A percentile compares a stretch with the other conserved stretches of the same genome.
phyloP scores from a whole-genome alignment of 2,797 vertebrate species.

The Ambastaia sidthimunki region DNA sequence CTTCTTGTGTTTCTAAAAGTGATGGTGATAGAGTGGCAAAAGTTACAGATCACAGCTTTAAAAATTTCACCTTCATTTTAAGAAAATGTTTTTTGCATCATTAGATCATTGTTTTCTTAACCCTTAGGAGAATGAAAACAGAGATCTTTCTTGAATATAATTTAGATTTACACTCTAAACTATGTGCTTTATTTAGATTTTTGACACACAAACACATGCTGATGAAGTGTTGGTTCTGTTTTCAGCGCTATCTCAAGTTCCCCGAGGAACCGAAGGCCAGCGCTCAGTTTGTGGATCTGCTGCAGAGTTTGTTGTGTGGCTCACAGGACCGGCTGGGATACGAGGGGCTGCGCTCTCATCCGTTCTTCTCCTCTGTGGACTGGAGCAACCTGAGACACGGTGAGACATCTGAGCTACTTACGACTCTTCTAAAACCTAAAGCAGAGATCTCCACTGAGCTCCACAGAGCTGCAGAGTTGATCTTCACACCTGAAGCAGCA shows the following conservation, averaged over 20 bases:
- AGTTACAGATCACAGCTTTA: no score
- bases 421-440: no score
- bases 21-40: no score
- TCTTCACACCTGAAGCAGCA: no score
- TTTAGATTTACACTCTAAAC: no score
- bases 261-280: slow-evolving; percentile 85
- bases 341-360: slow-evolving; percentile 89
- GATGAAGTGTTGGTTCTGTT: slow-evolving; percentile 33
- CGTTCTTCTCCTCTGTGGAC: slow-evolving; percentile 88
- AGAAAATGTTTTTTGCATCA: no score
- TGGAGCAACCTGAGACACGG: slow-evolving; percentile 89
- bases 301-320: slow-evolving; percentile 90
- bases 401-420: slow-evolving; percentile 68
- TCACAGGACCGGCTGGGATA: slow-evolving; percentile 86
- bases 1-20: no score
- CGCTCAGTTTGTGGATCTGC: slow-evolving; percentile 85
- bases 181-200: no score
- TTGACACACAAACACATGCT: background rate
- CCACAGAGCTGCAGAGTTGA: no score
- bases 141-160: background rate
- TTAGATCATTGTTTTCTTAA: no score
- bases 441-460: no score
- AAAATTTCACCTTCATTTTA: no score
- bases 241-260: slow-evolving; percentile 89
- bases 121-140: background rate